These are phyloP conservation scores for Enteromius mattozi DNA, from an alignment of 2,797 vertebrate genomes.

Conservation along the genomic window DNA sequence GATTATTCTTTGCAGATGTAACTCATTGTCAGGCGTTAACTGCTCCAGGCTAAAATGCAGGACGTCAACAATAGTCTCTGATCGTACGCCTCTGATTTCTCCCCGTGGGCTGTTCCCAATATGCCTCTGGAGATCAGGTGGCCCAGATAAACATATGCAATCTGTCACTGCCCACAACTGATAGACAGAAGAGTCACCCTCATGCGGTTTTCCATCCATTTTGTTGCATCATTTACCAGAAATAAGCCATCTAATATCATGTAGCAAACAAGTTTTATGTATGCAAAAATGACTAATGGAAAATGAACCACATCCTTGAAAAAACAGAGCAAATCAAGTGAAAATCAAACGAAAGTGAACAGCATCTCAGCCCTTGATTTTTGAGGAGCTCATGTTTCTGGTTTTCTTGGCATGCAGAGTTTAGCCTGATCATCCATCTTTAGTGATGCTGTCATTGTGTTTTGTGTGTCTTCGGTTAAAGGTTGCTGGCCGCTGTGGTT, in stretches of 20 bases:
- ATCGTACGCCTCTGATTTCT: constrained; percentile 37
- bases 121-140: constrained; percentile 52
- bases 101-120: constrained; percentile 42
- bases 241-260: constrained; percentile 29
- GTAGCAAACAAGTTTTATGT: constrained; percentile 47
- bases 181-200: constrained; percentile 37
- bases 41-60: constrained; percentile 30
- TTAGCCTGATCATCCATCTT: constrained; percentile 26
- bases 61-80: constrained; percentile 23
- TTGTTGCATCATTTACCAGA: constrained; percentile 30
- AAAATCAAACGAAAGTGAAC: constrained; percentile 13
- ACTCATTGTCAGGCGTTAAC: constrained; percentile 4
- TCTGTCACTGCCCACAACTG: constrained; percentile 42
- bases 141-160: constrained; percentile 60
- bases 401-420: constrained; percentile 31
- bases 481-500: constrained; percentile 2
- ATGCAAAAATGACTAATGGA: constrained; percentile 26
- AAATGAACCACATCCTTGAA: constrained; percentile 35
- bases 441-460: constrained; percentile 29
- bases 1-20: constrained; percentile 37
- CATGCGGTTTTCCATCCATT: constrained; percentile 34
- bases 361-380: neutral
- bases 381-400: constrained; percentile 23
- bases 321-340: constrained; percentile 24
- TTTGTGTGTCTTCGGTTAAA: constrained; percentile 35